phyloP scores from a whole-genome alignment of 2,888 invertebrate species.

The Parthenolecanium corni region DNA sequence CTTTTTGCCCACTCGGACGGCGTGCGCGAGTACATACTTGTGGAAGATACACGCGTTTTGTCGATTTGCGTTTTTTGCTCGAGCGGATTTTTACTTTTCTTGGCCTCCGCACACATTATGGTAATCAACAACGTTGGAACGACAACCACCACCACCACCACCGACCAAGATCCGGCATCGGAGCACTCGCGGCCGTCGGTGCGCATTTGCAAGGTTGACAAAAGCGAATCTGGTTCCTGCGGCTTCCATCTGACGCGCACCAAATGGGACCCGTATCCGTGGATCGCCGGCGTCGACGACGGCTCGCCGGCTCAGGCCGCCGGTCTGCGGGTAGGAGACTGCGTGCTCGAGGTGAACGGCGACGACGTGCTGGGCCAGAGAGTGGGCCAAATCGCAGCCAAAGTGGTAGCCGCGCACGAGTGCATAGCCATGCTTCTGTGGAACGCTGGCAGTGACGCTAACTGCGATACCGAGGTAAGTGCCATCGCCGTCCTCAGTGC shows the following conservation, averaged over 20 bases:
- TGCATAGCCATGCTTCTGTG: constrained; percentile 34
- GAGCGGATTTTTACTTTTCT: not conserved
- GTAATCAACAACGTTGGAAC: not conserved
- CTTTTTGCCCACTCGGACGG: no score
- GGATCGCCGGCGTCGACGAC: constrained; percentile 35
- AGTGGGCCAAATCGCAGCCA: constrained; percentile 34
- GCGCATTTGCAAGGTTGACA: constrained; percentile 33
- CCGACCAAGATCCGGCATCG: constrained; percentile 27
- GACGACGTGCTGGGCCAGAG: constrained; percentile 34
- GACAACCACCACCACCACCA: not conserved
- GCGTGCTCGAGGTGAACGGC: constrained; percentile 35
- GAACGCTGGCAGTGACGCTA: constrained; percentile 34
- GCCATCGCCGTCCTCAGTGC: no score
- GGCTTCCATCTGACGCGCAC: constrained; percentile 35
- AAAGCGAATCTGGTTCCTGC: constrained; percentile 31
- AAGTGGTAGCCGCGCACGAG: constrained; percentile 31
- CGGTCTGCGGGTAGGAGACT: constrained; percentile 35
- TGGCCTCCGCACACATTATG: not conserved
- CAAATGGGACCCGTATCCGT: constrained; percentile 36
- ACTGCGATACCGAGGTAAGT: constrained; percentile 33
- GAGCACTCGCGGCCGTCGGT: constrained; percentile 30
- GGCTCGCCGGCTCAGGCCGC: constrained; percentile 34
- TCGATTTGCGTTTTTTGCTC: no score
- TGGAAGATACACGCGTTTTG: no score
- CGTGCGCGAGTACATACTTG: no score